These are phyloP conservation scores for Entomobrya proxima DNA, from an alignment of 2,888 invertebrate genomes.

Conservation along the genomic window DNA sequence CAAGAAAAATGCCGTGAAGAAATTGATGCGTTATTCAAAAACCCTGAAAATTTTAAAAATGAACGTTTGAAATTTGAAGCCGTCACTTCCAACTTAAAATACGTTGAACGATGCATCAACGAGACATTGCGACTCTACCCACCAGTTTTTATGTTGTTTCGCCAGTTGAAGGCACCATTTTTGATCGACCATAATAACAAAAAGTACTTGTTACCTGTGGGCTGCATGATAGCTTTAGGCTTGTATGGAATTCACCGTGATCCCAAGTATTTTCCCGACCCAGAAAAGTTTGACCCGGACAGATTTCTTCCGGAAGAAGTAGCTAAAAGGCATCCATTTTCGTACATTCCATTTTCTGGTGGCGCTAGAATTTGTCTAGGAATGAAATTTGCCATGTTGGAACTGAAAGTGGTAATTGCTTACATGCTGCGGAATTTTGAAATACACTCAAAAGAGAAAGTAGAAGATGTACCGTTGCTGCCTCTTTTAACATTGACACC, in stretches of 20 bases:
- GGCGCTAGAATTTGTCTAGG: slow-evolving; percentile 14
- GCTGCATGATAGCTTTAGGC: no score
- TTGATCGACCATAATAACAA: no score
- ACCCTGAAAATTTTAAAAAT: not conserved
- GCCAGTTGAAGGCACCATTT: not conserved
- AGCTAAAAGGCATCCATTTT: not conserved
- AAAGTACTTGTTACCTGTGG: no score
- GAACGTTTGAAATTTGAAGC: not conserved
- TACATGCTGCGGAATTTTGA: not conserved
- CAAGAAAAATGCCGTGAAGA: slow-evolving; percentile 6
- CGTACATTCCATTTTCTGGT: not conserved
- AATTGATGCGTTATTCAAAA: not conserved
- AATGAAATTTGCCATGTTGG: not conserved
- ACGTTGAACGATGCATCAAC: not conserved
- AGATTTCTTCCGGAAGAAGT: not conserved
- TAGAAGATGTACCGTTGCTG: not conserved
- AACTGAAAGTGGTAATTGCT: not conserved
- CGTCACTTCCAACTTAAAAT: not conserved
- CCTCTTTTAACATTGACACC: not conserved
- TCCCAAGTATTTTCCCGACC: not conserved
- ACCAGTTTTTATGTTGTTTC: not conserved
- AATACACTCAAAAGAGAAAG: not conserved
- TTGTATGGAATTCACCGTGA: not conserved
- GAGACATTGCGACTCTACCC: not conserved
- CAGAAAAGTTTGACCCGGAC: not conserved